These are phyloP conservation scores for Sceloporus tristichus DNA, from an alignment of 2,113 vertebrate species.

Conservation along the genomic window DNA sequence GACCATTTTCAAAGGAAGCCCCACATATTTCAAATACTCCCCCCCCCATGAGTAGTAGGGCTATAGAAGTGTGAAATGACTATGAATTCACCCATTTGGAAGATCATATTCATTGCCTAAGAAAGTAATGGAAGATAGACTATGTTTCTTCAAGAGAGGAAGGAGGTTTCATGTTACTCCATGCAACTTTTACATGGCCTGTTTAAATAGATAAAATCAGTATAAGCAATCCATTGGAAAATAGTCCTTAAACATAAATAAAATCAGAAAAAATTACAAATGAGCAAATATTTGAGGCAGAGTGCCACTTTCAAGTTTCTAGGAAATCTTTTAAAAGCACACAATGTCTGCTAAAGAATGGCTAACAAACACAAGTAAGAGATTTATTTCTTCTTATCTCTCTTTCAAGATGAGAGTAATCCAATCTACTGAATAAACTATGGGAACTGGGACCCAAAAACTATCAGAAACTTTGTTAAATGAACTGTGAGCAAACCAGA, in stretches of 20 bases:
- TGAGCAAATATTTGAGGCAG: conserved; percentile 66
- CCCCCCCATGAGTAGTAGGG: neutral
- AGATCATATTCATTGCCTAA: neutral
- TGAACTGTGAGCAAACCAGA: neutral
- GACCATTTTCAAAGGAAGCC: neutral
- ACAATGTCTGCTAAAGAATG: neutral
- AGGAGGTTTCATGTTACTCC: conserved; percentile 50
- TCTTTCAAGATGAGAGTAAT: conserved; percentile 44
- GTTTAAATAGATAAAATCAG: conserved; percentile 69
- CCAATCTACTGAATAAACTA: conserved; percentile 16
- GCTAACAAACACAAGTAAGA: conserved; percentile 38
- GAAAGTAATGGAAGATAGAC: neutral
- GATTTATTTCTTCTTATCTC: neutral
- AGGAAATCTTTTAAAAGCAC: conserved; percentile 55
- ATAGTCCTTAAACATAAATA: conserved; percentile 68
- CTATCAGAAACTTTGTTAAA: neutral
- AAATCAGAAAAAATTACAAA: conserved; percentile 69
- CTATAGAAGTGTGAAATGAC: conserved; percentile 28
- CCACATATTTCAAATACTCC: neutral
- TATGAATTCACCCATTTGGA: neutral
- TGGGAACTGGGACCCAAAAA: conserved; percentile 31
- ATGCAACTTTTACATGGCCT: conserved; percentile 66
- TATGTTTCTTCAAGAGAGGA: conserved; percentile 30
- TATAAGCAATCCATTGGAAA: conserved; percentile 67
- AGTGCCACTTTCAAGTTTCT: conserved; percentile 11